Evolutionary conservation across 2,797 vertebrate species (phyloP), one percentile per base, ranked within the genome.

Genomic region (Craterocephalus amniculus): DNA sequence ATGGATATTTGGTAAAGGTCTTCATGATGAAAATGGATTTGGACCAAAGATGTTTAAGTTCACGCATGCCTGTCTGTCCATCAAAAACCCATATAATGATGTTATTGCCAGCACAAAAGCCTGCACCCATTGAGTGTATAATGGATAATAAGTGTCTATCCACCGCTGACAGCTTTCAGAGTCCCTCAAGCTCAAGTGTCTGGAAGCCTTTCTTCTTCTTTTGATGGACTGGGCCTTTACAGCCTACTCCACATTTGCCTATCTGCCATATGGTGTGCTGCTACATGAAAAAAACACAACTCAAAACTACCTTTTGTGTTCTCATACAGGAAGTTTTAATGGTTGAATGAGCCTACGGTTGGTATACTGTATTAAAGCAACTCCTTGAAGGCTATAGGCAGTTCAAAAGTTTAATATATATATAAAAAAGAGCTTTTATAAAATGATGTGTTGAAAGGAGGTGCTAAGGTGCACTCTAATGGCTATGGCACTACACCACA

Each of bases 251-350:
- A 67, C n/a, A 18, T 71, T 76, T 51, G 80, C 90, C 92, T 89
- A 91, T 93, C 90, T 90, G 84, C 94, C 94, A 95, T 95, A 95
- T 95, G 94, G 83, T 86, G 87, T 43, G 67, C 88, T 74, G 69
- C 48, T 74, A 51, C 72, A 84, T 76, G 55, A 86, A 80, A 79
- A 74, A 63, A 74, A 60, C 69, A n/a, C 43, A 45, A 57, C 63
- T 72, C 52, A 45, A 80, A 80, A 76, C 67, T 65, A 22, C 61
- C 63, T 79, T 78, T 80, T 49, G 58, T 48, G 62, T 55, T 60
- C 67, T 81, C 62, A 74, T 35, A 63, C 54, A 68, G 70, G 57
- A 60, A 71, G 48, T 16, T 48, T 48, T 36, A 69, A 69, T 32
- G 22, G 31, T 61, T 54, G 13, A 20, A 61, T n/a, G 10, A 4